These are phyloP conservation scores for Archilochus colubris DNA, from an alignment of 2,113 vertebrate species.

Conservation along the genomic window DNA sequence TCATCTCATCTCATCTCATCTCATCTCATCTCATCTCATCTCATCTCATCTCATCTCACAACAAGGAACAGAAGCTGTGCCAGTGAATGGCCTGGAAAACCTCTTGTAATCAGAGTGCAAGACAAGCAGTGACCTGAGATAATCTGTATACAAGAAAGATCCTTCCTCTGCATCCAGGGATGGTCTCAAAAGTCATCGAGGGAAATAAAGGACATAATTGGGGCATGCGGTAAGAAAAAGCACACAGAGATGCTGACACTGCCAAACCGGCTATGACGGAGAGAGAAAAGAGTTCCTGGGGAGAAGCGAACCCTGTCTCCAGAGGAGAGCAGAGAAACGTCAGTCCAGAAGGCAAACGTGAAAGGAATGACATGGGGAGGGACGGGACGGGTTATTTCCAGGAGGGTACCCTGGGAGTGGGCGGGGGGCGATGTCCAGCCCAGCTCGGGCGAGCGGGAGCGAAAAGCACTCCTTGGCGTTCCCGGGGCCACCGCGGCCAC, in stretches of 20 bases:
- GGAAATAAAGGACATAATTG: background rate
- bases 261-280: background rate
- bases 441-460: background rate
- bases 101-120: too few relatives aligned
- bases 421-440: background rate
- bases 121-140: background rate
- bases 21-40: too few relatives aligned
- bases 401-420: background rate
- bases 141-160: rapidly evolving
- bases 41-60: too few relatives aligned
- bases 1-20: too few relatives aligned
- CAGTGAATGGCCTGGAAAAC: background rate
- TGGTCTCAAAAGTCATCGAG: background rate
- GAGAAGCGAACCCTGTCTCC: background rate
- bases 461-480: background rate
- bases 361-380: background rate
- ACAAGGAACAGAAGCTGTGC: background rate
- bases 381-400: background rate
- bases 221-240: background rate
- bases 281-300: background rate
- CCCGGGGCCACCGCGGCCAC: rapidly evolving
- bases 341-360: background rate
- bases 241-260: background rate
- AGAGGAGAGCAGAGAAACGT: background rate
- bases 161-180: background rate